Conservation (phyloP, 2,113 vertebrate species). For the Dendropsophus ebraccatus region DNA sequence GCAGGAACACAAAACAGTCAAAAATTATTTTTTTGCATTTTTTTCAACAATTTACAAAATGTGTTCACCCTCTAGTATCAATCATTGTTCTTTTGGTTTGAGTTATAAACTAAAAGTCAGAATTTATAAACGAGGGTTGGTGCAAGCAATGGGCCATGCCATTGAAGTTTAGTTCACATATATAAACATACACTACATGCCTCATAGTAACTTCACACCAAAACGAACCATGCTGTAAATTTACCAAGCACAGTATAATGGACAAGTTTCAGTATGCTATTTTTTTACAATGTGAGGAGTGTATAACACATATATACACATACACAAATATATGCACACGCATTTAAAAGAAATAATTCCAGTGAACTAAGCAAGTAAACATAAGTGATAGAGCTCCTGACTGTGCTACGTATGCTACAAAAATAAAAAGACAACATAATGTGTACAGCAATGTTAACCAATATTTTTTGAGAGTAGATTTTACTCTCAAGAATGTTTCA, state of each 20-base stretch:
- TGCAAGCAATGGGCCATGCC: background rate
- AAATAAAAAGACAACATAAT: background rate
- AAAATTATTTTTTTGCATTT: background rate
- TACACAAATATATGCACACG: background rate
- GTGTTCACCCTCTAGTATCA: background rate
- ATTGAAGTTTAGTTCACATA: slow-evolving; percentile 8
- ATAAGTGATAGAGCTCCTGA: background rate
- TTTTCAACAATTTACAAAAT: too few species aligned
- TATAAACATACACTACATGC: background rate
- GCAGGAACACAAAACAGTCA: background rate
- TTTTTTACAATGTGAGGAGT: background rate
- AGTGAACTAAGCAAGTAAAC: background rate
- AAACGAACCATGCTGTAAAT: background rate
- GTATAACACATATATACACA: background rate
- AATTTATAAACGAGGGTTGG: background rate
- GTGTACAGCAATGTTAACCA: background rate
- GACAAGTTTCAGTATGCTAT: background rate
- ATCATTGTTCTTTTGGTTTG: background rate
- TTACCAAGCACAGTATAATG: background rate
- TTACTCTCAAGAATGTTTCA: background rate
- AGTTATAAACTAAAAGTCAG: background rate
- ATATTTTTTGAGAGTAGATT: background rate
- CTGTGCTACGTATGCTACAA: background rate
- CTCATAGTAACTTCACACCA: background rate
- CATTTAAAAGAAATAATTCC: background rate